A percentile compares a stretch with the other conserved stretches of the same genome.
phyloP scores from a whole-genome alignment of 2,797 vertebrate species.

The Chelon auratus region DNA sequence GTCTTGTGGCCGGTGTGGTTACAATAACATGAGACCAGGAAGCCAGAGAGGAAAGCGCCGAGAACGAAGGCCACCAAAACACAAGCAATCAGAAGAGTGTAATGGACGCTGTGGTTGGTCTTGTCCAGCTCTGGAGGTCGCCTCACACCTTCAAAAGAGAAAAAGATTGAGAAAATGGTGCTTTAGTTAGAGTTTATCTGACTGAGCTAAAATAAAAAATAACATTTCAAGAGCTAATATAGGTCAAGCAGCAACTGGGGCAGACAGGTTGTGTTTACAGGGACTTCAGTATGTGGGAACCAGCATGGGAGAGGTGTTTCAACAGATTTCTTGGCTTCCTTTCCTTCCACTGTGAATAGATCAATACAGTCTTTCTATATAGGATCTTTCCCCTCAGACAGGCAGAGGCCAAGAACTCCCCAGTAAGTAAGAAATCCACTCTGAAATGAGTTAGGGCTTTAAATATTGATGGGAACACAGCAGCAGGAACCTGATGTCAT shows the following conservation, averaged over 20 bases:
- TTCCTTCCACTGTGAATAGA: constrained; percentile 65
- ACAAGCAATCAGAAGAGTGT: constrained; percentile 92
- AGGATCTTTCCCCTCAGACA: constrained; percentile 41
- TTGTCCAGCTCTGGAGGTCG: constrained; percentile 85
- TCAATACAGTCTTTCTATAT: constrained; percentile 66
- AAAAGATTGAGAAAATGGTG: constrained; percentile 28
- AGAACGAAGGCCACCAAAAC: constrained; percentile 91
- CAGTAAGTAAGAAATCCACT: constrained; percentile 68
- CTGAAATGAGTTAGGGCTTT: constrained; percentile 66
- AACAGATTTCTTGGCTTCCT: constrained; percentile 61
- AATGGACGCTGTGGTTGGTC: constrained; percentile 88
- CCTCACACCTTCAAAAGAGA: constrained; percentile 83
- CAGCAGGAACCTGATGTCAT: constrained; percentile 66
- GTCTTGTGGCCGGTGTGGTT: constrained; percentile 87
- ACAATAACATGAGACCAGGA: constrained; percentile 93
- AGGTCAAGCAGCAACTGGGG: constrained; percentile 72
- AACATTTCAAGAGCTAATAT: constrained; percentile 54
- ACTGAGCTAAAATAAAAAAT: constrained; percentile 14
- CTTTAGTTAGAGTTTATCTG: constrained; percentile 38
- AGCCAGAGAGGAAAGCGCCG: constrained; percentile 91
- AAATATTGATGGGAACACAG: constrained; percentile 73
- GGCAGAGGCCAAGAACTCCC: constrained; percentile 62
- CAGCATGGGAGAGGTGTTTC: constrained; percentile 66
- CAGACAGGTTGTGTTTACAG: constrained; percentile 70
- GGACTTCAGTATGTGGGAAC: constrained; percentile 53